Base-by-base conservation (phyloP, 2,888 invertebrate genomes). In the Lithosia quadra region DNA sequence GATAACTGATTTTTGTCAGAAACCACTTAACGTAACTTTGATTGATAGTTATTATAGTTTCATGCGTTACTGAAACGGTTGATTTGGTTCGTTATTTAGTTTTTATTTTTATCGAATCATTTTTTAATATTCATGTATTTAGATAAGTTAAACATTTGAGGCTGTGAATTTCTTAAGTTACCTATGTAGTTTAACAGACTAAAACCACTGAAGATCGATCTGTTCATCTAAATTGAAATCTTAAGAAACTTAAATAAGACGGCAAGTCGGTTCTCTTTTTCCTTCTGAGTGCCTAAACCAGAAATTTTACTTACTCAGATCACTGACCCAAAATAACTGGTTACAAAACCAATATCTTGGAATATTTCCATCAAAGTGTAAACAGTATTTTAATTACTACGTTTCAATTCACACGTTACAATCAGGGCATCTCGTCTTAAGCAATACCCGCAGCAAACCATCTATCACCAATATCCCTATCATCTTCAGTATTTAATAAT, bases 11-110 rank as follows among this genome's bases (percentile, higher is more conserved):
- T 67, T 78, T 79, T 76, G 67, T 65, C 64, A 64, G 61, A 69
- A 68, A 73, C 67, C 78, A 80, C 80, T 79, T 79, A 36, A 34
- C 62, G 49, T n/a, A 49, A 49, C 49, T 74, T 66, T 79, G 79
- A 79, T 79, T 76, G 72, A 79, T 79, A 56, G 72, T 65, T 76
- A 56, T 36, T 68, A 53, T 61, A 69, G 61, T 63, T 62, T 60
- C 36, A 24, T 63, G 43, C 36, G 67, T 67, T 60, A 63, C n/a
- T 69, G 66, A 62, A 75, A 75, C 34, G 39, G 59, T 68, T 55
- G 53, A 61, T 63, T 4, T 22, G 21, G 24, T 34, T 59, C 24
- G 13, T 24, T 56, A 63, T 65, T 74, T 69, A 10, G 39, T 69
- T 49, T 43, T 49, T 13, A 7, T 24, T n/a, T 55, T 24, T 55